Conservation (phyloP, 2,113 vertebrate genomes). For the Pseudorhombus dupliciocellatus region DNA sequence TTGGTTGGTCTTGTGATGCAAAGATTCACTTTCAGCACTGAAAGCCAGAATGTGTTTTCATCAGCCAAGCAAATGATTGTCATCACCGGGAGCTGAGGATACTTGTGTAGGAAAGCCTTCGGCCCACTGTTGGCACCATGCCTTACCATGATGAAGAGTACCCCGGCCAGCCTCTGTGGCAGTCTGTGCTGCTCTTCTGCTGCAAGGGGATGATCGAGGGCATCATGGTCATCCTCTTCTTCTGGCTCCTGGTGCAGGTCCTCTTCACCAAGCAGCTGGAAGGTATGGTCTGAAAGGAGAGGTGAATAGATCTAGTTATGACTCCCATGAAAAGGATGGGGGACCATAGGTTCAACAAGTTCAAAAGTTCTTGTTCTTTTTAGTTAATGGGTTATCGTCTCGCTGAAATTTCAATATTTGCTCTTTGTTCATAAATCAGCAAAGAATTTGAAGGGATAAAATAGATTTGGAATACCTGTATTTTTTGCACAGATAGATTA, state of each 20-base stretch:
- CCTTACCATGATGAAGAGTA: conserved; percentile 75
- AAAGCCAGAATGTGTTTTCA: conserved; percentile 16
- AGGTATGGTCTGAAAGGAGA: conserved; percentile 59
- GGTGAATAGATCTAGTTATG: not conserved
- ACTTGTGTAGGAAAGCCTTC: conserved; percentile 24
- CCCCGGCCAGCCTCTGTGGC: conserved; percentile 77
- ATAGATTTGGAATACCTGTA: no score
- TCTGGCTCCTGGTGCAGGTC: conserved; percentile 81
- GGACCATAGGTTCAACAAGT: not conserved
- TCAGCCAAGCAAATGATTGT: conserved; percentile 1
- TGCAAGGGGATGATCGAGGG: conserved; percentile 83
- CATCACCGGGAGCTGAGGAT: conserved; percentile 23
- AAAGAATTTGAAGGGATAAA: not conserved
- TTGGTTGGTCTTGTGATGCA: conserved; percentile 14
- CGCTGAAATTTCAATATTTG: not conserved
- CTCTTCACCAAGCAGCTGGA: conserved; percentile 80
- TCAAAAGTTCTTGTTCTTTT: not conserved
- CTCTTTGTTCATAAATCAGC: not conserved
- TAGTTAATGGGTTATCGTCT: not conserved
- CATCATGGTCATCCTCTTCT: conserved; percentile 82
- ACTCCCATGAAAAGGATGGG: not conserved
- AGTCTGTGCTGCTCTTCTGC: conserved; percentile 80
- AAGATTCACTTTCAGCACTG: not conserved
- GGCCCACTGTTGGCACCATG: conserved; percentile 58
- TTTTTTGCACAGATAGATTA: no score